A percentile compares a stretch with the other conserved stretches of the same genome.
phyloP scores from a whole-genome alignment of 1,140 invertebrate species.

The Wiebesia pumilae region DNA sequence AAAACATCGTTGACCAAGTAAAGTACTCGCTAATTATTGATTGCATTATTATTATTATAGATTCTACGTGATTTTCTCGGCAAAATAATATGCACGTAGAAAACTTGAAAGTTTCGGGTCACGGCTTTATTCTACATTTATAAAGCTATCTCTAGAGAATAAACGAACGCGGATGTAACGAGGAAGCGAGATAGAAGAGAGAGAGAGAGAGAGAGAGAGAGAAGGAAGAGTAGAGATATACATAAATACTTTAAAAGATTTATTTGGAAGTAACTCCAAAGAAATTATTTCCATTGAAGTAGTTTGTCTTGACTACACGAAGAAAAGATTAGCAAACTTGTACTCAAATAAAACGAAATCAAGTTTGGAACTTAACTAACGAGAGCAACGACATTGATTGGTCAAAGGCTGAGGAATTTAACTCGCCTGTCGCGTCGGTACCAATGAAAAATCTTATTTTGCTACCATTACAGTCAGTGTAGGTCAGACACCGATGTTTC shows the following conservation, averaged over 20 bases:
- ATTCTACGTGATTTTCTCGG: neutral
- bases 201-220: neutral
- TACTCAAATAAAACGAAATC: conserved; percentile 10
- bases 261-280: conserved; percentile 15
- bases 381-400: conserved; percentile 33
- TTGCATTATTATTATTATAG: neutral
- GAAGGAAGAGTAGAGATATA: neutral
- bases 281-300: conserved; percentile 31
- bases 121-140: neutral
- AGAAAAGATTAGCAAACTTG: conserved; percentile 22
- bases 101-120: conserved; percentile 1
- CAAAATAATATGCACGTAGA: neutral
- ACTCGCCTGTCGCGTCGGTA: neutral
- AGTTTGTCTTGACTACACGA: conserved; percentile 9
- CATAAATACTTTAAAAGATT: conserved; percentile 14
- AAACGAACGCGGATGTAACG: neutral
- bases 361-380: conserved; percentile 10
- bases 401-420: conserved; percentile 1
- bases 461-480: neutral
- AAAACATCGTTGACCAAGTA: neutral
- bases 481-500: neutral
- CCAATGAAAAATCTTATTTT: conserved; percentile 2
- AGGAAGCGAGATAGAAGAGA: neutral
- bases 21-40: neutral
- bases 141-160: neutral